Evolutionary conservation across 2,113 vertebrate genomes (phyloP).

Genomic region (Catharus fuscescens): DNA sequence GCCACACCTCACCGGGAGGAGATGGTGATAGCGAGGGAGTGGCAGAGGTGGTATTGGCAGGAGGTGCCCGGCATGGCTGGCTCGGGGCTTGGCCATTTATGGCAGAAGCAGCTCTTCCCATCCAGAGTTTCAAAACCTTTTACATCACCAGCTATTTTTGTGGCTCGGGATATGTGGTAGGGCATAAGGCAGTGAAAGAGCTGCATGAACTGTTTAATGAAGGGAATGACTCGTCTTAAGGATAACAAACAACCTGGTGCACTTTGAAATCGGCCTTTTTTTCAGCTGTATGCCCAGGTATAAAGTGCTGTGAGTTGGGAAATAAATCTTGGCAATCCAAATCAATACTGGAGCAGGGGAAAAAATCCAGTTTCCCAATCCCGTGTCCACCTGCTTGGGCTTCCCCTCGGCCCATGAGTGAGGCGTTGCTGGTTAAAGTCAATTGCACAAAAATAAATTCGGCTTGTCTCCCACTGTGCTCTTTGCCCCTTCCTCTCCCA

Average conservation of each 20-base stretch:
- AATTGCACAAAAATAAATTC: not conserved
- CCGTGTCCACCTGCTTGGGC: accelerated
- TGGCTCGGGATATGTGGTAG: not conserved
- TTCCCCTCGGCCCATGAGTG: not conserved
- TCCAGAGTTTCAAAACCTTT: not conserved
- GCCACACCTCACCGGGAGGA: not conserved
- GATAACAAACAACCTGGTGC: not conserved
- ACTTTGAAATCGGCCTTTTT: accelerated
- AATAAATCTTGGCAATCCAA: not conserved
- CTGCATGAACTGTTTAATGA: not conserved
- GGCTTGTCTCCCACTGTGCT: not conserved
- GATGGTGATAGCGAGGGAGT: not conserved
- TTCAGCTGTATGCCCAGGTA: not conserved
- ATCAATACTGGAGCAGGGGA: not conserved
- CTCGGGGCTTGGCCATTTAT: not conserved
- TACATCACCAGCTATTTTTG: not conserved
- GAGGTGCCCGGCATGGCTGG: not conserved
- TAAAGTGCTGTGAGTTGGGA: not conserved
- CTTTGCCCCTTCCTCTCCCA: not conserved
- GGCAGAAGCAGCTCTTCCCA: not conserved
- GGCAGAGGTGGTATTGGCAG: not conserved
- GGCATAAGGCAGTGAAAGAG: accelerated
- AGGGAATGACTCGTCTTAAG: not conserved
- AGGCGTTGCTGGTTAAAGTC: not conserved
- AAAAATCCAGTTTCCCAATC: not conserved